A percentile compares a stretch with the other conserved stretches of the same genome.
phyloP scores from a whole-genome alignment of 2,113 vertebrate species.

The Phainopepla nitens region DNA sequence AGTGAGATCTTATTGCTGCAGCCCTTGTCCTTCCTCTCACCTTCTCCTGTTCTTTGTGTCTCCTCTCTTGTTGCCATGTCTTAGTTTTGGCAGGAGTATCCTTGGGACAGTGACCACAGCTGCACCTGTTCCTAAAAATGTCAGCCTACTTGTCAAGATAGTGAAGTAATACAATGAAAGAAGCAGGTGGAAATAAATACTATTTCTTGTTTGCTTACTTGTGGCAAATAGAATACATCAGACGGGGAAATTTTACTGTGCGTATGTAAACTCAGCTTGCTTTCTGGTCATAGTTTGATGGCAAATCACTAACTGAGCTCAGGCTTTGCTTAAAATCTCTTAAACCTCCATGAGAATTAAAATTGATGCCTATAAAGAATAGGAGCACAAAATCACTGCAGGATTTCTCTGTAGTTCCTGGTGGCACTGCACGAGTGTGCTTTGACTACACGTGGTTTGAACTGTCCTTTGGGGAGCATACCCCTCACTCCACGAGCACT shows the following conservation, averaged over 20 bases:
- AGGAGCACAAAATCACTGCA: background rate
- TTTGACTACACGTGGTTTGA: background rate
- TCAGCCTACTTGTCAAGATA: background rate
- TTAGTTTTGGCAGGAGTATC: background rate
- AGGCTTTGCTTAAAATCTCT: background rate
- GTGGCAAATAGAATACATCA: background rate
- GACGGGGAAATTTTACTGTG: background rate
- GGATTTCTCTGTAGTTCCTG: background rate
- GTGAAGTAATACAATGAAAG: background rate
- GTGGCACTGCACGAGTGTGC: accelerated
- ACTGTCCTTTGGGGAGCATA: background rate
- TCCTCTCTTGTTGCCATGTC: background rate
- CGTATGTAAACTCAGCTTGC: background rate
- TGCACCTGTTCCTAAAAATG: background rate
- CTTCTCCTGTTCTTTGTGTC: background rate
- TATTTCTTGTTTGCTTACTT: background rate
- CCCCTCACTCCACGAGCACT: background rate
- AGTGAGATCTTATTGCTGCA: background rate
- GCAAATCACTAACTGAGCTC: background rate
- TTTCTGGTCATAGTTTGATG: background rate
- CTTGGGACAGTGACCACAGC: background rate
- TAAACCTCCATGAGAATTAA: background rate
- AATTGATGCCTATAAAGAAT: background rate
- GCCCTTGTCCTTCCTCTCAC: background rate
- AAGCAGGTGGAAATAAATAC: background rate